phyloP scores from a whole-genome alignment of 2,113 vertebrate species.

The Montifringilla adamsi region DNA sequence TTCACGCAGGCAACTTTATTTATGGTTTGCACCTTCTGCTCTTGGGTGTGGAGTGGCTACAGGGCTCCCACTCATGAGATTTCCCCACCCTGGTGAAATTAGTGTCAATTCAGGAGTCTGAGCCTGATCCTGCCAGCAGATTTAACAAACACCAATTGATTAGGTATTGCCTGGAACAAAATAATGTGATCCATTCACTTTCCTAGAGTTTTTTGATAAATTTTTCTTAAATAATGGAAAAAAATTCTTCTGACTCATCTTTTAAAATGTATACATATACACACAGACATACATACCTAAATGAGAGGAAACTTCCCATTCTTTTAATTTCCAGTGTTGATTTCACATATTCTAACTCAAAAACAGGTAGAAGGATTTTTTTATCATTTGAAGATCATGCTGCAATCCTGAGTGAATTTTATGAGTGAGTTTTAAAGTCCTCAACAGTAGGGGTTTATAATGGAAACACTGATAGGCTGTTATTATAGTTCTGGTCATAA shows the following conservation, averaged over 20 bases:
- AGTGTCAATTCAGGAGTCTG: neutral
- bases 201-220: neutral
- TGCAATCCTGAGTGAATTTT: slow-evolving; percentile 32
- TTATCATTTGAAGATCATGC: neutral
- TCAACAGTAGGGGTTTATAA: slow-evolving; percentile 33
- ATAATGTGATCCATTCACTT: neutral
- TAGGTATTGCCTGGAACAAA: neutral
- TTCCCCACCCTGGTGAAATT: neutral
- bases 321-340: neutral
- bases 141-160: neutral
- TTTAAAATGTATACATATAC: neutral
- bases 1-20: neutral
- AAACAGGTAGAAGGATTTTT: slow-evolving; percentile 1
- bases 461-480: slow-evolving; percentile 6
- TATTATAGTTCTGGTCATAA: slow-evolving; percentile 39
- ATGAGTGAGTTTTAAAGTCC: slow-evolving; percentile 43
- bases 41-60: neutral
- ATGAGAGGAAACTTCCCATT: neutral
- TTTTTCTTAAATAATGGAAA: neutral
- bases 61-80: neutral
- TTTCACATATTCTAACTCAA: slow-evolving; percentile 19
- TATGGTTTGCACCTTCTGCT: slow-evolving; percentile 9
- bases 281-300: neutral
- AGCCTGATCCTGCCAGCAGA: neutral
- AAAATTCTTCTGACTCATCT: neutral